Evolutionary conservation across 2,888 invertebrate genomes (phyloP).

Genomic region (Acleris emargana): DNA sequence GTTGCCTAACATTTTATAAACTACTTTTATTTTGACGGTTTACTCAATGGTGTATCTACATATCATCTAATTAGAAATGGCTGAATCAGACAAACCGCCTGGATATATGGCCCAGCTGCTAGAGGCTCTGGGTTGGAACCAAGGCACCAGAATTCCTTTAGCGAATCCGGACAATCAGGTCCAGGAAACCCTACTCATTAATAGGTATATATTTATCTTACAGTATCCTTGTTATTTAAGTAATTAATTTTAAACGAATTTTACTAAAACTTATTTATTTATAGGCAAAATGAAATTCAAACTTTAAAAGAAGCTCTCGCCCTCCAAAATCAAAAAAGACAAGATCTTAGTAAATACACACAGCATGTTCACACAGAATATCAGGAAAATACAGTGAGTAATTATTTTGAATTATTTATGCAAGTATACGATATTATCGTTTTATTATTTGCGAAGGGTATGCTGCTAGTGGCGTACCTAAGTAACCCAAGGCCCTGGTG

Average conservation of each 20-base stretch:
- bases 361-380: constrained; percentile 72
- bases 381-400: constrained; percentile 76
- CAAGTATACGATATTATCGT: too few species aligned
- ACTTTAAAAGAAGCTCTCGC: constrained; percentile 66
- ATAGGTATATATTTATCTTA: constrained; percentile 53
- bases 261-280: constrained; percentile 41
- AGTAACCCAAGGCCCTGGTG: too few species aligned
- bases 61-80: constrained; percentile 48
- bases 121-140: constrained; percentile 88
- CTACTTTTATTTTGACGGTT: constrained; percentile 18
- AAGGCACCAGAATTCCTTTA: constrained; percentile 91
- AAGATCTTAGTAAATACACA: constrained; percentile 74
- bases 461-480: too few species aligned
- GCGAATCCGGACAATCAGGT: constrained; percentile 88
- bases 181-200: constrained; percentile 64
- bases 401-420: background rate
- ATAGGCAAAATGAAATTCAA: constrained; percentile 76
- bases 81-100: constrained; percentile 56
- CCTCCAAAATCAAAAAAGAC: constrained; percentile 66
- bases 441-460: too few species aligned
- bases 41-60: background rate
- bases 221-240: background rate
- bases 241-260: background rate
- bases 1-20: background rate
- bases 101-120: constrained; percentile 85